A percentile compares a stretch with the other conserved stretches of the same genome.
phyloP scores from a whole-genome alignment of 2,113 vertebrate genomes.

The Zosterops lateralis region DNA sequence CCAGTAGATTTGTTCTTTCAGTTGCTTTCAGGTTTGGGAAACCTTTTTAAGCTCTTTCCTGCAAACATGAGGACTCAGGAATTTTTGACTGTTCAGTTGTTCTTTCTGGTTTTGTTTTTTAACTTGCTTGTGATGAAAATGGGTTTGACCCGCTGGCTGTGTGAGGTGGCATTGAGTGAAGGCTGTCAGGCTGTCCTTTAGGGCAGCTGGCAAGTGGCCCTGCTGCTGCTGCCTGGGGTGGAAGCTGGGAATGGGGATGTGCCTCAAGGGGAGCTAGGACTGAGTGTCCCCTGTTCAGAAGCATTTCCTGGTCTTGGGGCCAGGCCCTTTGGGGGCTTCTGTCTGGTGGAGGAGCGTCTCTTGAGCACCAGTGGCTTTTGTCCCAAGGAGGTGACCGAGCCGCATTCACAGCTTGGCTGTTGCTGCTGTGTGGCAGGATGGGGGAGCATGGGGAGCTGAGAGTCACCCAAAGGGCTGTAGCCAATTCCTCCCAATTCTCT shows the following conservation, averaged over 20 bases:
- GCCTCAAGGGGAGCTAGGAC: fast-evolving
- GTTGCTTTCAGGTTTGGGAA: neutral
- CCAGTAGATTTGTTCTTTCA: neutral
- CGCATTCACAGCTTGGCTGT: fast-evolving
- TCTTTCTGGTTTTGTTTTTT: neutral
- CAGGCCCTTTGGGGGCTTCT: fast-evolving
- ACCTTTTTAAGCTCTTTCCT: neutral
- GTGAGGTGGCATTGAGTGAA: fast-evolving
- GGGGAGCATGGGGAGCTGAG: neutral
- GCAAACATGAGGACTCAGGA: neutral
- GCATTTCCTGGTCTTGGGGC: fast-evolving
- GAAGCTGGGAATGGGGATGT: neutral
- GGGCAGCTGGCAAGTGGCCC: neutral
- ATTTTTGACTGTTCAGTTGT: neutral
- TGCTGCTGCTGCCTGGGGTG: neutral
- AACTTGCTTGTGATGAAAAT: fast-evolving
- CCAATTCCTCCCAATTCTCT: neutral
- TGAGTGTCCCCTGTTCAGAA: fast-evolving
- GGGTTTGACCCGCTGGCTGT: fast-evolving
- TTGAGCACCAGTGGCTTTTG: fast-evolving
- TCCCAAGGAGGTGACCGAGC: neutral
- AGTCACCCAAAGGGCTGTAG: fast-evolving
- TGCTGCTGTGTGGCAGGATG: fast-evolving
- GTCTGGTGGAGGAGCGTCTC: fast-evolving
- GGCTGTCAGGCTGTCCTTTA: fast-evolving